These are phyloP conservation scores for Atrina japonica DNA, from an alignment of 2,888 invertebrate genomes.

Conservation along the genomic window DNA sequence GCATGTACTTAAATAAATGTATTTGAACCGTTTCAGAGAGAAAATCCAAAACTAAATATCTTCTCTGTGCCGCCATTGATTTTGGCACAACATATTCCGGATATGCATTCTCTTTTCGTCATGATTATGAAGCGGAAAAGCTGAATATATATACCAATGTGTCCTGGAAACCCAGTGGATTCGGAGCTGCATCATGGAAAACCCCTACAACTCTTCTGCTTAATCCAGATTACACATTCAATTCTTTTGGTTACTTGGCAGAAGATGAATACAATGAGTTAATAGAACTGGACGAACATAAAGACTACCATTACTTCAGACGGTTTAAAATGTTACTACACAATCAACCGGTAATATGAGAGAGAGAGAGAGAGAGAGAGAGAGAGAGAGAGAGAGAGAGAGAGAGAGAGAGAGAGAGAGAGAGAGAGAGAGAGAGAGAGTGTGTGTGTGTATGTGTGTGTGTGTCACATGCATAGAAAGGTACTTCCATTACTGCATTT, in stretches of 20 bases:
- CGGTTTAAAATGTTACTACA: slow-evolving; percentile 38
- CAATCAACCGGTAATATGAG: slow-evolving; percentile 26
- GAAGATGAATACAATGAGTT: slow-evolving; percentile 28
- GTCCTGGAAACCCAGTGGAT: slow-evolving; percentile 18
- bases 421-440: no score
- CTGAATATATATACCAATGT: slow-evolving; percentile 30
- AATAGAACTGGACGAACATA: slow-evolving; percentile 9
- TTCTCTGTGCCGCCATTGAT: slow-evolving; percentile 83
- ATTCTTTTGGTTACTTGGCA: slow-evolving; percentile 38
- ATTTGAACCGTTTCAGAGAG: no score
- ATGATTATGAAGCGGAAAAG: slow-evolving; percentile 28
- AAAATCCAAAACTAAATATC: slow-evolving; percentile 32
- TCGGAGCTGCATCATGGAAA: slow-evolving; percentile 27
- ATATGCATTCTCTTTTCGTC: slow-evolving; percentile 81
- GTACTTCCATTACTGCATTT: no score
- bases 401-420: no score
- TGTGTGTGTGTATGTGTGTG: no score
- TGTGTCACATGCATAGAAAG: no score
- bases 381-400: no score
- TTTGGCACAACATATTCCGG: slow-evolving; percentile 83
- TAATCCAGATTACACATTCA: slow-evolving; percentile 22
- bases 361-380: no score
- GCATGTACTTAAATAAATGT: no score
- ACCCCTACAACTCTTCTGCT: slow-evolving; percentile 36
- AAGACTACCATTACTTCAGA: slow-evolving; percentile 30